Conservation (phyloP, 2,797 vertebrate genomes). For the Pseudotriccus pelzelni region DNA sequence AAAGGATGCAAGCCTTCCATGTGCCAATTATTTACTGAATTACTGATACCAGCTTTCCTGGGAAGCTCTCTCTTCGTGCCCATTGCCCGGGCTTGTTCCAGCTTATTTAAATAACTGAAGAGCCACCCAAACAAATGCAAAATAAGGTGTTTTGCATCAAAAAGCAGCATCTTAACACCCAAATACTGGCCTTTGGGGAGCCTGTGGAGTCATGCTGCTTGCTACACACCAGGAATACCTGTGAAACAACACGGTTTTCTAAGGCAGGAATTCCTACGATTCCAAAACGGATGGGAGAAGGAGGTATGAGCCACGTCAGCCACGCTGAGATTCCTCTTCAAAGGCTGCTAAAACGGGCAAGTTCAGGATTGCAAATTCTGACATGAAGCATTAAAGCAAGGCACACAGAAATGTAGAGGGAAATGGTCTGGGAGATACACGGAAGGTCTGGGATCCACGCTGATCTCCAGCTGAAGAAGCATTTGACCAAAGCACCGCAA, state of each 20-base stretch:
- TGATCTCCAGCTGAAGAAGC: neutral
- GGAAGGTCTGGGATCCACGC: neutral
- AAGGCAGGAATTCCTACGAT: neutral
- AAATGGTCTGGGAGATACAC: neutral
- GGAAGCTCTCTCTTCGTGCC: neutral
- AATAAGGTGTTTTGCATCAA: neutral
- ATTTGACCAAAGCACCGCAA: neutral
- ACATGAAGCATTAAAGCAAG: neutral
- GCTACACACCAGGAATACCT: neutral
- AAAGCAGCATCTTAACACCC: neutral
- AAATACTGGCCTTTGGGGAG: neutral
- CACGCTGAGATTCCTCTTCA: neutral
- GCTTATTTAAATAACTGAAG: neutral
- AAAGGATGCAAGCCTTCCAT: neutral
- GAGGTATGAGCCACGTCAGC: neutral
- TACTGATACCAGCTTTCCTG: neutral
- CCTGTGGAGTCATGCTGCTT: neutral
- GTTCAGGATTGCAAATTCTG: neutral
- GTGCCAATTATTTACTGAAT: neutral
- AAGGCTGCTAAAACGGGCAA: neutral
- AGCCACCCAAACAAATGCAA: neutral
- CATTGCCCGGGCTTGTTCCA: neutral
- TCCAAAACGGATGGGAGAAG: neutral
- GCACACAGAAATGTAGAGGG: neutral
- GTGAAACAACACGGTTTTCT: neutral